phyloP scores from a whole-genome alignment of 2,888 invertebrate genomes.

The Epirrhoe tristata region DNA sequence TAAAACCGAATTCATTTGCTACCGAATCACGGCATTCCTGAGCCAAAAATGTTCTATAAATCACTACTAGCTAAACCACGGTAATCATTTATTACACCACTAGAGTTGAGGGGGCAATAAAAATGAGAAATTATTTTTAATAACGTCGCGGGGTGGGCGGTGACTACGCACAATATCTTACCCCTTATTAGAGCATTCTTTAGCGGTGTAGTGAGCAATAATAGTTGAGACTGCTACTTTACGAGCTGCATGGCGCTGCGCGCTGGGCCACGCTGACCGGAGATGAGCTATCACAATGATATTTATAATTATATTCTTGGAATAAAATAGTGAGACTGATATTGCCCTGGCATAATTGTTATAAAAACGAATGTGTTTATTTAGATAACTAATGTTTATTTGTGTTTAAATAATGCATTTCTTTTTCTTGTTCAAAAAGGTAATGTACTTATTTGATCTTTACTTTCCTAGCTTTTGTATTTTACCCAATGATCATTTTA shows the following conservation, averaged over 20 bases:
- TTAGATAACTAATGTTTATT: no score
- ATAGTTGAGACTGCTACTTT: constrained; percentile 75
- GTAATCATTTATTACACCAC: constrained; percentile 70
- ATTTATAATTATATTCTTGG: neutral
- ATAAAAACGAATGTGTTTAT: no score
- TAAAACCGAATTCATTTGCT: constrained; percentile 25
- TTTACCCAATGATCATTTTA: no score
- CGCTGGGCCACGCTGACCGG: constrained; percentile 49
- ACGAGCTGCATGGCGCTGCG: constrained; percentile 62
- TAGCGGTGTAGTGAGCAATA: constrained; percentile 67
- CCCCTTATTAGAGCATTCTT: constrained; percentile 74
- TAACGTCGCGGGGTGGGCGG: constrained; percentile 65
- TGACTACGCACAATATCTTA: constrained; percentile 42
- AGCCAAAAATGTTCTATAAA: constrained; percentile 38
- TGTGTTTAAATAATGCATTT: no score
- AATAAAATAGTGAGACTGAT: no score
- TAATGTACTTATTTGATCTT: no score
- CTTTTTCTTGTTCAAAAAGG: no score
- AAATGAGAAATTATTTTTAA: constrained; percentile 86
- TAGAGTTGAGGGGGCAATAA: constrained; percentile 75
- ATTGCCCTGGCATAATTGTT: no score
- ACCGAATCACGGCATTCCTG: constrained; percentile 30
- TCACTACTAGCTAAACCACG: constrained; percentile 49
- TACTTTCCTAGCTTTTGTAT: no score
- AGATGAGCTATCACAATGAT: neutral